Percentiles rank a stretch among this genome's conserved stretches.
phyloP scores from a whole-genome alignment of 2,797 vertebrate species.

The Gouania willdenowi region DNA sequence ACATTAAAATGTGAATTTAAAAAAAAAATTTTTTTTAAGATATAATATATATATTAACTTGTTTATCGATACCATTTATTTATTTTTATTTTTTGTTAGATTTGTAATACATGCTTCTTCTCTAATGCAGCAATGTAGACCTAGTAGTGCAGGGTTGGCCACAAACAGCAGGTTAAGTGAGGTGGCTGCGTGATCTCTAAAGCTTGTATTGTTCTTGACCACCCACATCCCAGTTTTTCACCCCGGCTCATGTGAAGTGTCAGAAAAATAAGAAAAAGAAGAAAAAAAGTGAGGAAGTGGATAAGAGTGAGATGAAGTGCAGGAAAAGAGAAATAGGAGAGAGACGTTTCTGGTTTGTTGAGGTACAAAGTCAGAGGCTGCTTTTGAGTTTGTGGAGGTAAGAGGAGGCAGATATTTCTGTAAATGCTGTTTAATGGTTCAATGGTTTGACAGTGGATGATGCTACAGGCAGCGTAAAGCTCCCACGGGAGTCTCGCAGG shows the following conservation, averaged over 20 bases:
- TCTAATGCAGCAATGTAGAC: too few relatives aligned
- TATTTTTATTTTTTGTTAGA: not conserved
- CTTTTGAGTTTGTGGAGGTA: slow-evolving; percentile 74
- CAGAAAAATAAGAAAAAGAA: slow-evolving; percentile 42
- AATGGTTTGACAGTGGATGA: slow-evolving; percentile 81
- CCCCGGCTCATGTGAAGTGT: slow-evolving; percentile 61
- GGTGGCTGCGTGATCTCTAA: slow-evolving; percentile 66
- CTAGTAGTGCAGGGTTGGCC: slow-evolving; percentile 8
- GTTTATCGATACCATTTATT: too few relatives aligned
- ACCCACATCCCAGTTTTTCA: slow-evolving; percentile 54
- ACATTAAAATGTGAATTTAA: too few relatives aligned
- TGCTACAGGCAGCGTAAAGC: slow-evolving; percentile 70
- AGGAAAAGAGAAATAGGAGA: slow-evolving; percentile 20
- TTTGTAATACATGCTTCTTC: not conserved
- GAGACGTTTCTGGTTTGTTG: slow-evolving; percentile 69
- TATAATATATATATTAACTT: too few relatives aligned
- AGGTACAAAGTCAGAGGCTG: slow-evolving; percentile 69
- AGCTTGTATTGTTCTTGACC: slow-evolving; percentile 69
- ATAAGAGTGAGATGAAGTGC: slow-evolving; percentile 25
- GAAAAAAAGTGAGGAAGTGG: slow-evolving; percentile 29
- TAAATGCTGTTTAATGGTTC: slow-evolving; percentile 82
- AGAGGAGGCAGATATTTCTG: slow-evolving; percentile 68
- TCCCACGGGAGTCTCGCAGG: slow-evolving; percentile 64
- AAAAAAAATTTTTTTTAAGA: too few relatives aligned
- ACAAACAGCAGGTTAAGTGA: slow-evolving; percentile 54